These are phyloP conservation scores for Mungos mungo DNA, from an alignment of 2,113 vertebrate species.

Conservation along the genomic window DNA sequence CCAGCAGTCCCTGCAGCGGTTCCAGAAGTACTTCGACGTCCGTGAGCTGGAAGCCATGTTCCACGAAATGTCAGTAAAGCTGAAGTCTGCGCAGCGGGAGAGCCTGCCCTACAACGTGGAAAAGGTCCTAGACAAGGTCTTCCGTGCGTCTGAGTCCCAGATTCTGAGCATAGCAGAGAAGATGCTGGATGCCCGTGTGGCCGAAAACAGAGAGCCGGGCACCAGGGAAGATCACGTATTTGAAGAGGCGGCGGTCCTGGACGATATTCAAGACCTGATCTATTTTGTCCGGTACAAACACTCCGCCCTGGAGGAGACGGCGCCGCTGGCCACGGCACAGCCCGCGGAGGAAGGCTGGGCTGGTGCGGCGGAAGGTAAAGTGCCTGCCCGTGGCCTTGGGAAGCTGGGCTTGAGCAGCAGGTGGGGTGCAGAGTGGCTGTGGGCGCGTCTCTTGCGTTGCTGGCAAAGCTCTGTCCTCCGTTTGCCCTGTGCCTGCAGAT, in stretches of 20 bases:
- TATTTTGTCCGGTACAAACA: conserved; percentile 92
- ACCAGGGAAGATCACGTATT: conserved; percentile 79
- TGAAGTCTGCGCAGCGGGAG: conserved; percentile 83
- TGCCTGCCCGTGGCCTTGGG: not conserved
- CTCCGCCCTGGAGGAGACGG: conserved; percentile 83
- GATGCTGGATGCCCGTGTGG: conserved; percentile 86
- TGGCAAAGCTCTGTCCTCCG: not conserved
- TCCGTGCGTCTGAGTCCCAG: conserved; percentile 88
- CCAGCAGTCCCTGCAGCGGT: conserved; percentile 79
- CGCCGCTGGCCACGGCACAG: conserved; percentile 70
- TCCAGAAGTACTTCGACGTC: conserved; percentile 89
- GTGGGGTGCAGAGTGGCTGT: accelerated
- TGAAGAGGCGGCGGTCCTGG: conserved; percentile 89
- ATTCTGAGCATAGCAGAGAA: conserved; percentile 90
- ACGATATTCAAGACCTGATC: conserved; percentile 94
- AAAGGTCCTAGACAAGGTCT: conserved; percentile 88
- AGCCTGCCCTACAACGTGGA: conserved; percentile 82
- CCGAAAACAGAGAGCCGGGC: conserved; percentile 72
- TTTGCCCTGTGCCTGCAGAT: not conserved
- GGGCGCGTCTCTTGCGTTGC: not conserved
- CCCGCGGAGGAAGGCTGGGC: conserved; percentile 38
- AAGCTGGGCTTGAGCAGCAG: not conserved
- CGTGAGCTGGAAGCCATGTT: conserved; percentile 91
- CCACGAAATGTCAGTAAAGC: conserved; percentile 87
- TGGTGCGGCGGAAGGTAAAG: conserved; percentile 73